These are phyloP conservation scores for Hypolimnas misippus DNA, from an alignment of 2,888 invertebrate species.

Conservation along the genomic window DNA sequence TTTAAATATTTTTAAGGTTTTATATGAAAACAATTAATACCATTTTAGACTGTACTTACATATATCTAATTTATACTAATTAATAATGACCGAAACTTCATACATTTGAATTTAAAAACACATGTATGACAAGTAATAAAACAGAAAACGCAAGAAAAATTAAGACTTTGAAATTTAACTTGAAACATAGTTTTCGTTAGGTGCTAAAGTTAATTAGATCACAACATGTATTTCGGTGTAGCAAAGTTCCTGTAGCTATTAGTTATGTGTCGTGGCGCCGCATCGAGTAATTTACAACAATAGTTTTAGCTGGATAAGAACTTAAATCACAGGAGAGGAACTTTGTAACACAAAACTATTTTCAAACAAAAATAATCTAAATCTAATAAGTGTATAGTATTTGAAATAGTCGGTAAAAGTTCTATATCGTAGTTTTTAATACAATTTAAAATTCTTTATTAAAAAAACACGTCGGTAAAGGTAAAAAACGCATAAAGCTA, in stretches of 20 bases:
- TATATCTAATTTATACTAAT: too few relatives aligned
- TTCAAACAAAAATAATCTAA: too few relatives aligned
- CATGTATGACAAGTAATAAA: too few relatives aligned
- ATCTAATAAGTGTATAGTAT: too few relatives aligned
- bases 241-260: constrained; percentile 24
- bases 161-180: too few relatives aligned
- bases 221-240: constrained; percentile 11
- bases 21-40: too few relatives aligned
- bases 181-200: background rate
- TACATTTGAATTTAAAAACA: background rate
- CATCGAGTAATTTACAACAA: constrained; percentile 17
- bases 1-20: too few relatives aligned
- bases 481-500: constrained; percentile 41
- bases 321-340: background rate
- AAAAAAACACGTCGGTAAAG: background rate
- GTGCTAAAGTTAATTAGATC: constrained; percentile 11
- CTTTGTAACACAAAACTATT: background rate
- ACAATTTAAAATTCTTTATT: background rate
- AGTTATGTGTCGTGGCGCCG: constrained; percentile 22
- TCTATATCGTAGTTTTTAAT: background rate
- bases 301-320: constrained; percentile 1
- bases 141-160: too few relatives aligned
- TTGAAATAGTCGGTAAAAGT: background rate
- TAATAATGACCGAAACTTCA: too few relatives aligned
- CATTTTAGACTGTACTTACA: too few relatives aligned